Evolutionary conservation across 2,888 invertebrate genomes (phyloP).

Genomic region (Chrysolina oricalcia): DNA sequence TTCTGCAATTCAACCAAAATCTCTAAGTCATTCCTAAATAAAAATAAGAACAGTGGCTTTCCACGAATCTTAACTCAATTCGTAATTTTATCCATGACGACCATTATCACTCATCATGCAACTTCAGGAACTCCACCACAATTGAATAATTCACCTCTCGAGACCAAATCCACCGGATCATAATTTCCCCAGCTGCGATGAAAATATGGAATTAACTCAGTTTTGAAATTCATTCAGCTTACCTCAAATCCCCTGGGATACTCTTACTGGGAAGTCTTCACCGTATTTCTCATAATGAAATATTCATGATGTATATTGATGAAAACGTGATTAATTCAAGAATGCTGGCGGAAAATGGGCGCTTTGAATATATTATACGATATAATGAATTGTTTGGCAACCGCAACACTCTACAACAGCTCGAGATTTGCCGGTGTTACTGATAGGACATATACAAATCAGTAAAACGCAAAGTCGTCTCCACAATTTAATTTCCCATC

Average conservation of each 20-base stretch:
- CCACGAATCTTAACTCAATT: not conserved
- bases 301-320: slow-evolving; percentile 18
- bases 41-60: not conserved
- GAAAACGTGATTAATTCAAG: slow-evolving; percentile 18
- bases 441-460: not conserved
- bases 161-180: slow-evolving; percentile 9
- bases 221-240: slow-evolving; percentile 20
- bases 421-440: not conserved
- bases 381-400: not conserved
- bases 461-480: no score
- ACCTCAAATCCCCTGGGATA: slow-evolving; percentile 14
- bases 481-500: no score
- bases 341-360: not conserved
- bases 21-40: not conserved
- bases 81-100: slow-evolving; percentile 1
- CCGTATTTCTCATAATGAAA: slow-evolving; percentile 14
- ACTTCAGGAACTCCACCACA: not conserved
- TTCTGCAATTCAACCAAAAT: not conserved
- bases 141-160: slow-evolving; percentile 21
- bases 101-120: slow-evolving; percentile 15
- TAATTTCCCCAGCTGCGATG: slow-evolving; percentile 20
- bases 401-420: not conserved
- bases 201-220: slow-evolving; percentile 25
- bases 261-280: slow-evolving; percentile 2
- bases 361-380: not conserved